Evolutionary conservation across 2,113 vertebrate species (phyloP).

Genomic region (Chinchilla lanigera): DNA sequence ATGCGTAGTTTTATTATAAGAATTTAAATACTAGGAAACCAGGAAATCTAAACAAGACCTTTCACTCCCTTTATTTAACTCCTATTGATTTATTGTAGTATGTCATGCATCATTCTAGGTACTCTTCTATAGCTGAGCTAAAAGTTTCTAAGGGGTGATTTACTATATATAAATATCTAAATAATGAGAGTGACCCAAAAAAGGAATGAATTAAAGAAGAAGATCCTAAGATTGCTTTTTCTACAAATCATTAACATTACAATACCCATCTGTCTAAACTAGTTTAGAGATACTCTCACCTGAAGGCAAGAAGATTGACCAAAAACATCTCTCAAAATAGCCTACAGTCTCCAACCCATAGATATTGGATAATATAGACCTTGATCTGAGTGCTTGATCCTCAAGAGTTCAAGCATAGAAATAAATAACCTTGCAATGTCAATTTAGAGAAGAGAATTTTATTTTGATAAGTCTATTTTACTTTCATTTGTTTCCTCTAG

Average conservation of each 20-base stretch:
- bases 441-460: constrained; percentile 41
- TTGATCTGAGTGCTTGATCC: constrained; percentile 47
- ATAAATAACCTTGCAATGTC: constrained; percentile 33
- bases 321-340: constrained; percentile 30
- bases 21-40: neutral
- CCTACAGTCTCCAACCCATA: constrained; percentile 9
- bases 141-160: neutral
- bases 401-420: constrained; percentile 23
- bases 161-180: constrained; percentile 40
- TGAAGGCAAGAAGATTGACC: constrained; percentile 36
- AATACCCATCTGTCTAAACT: constrained; percentile 22
- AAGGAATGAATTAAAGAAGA: neutral
- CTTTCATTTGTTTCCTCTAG: constrained; percentile 61
- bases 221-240: neutral
- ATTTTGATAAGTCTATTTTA: constrained; percentile 58
- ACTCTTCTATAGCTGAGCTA: neutral
- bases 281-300: constrained; percentile 61
- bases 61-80: neutral
- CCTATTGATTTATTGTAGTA: neutral
- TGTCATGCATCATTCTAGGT: neutral
- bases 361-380: constrained; percentile 56
- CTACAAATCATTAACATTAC: constrained; percentile 56
- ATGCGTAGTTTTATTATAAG: neutral
- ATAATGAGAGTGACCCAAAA: neutral
- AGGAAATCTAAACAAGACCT: neutral